Evolutionary conservation across 2,113 vertebrate genomes (phyloP), one percentile per base, ranked within the genome.

Genomic region (Spea bombifrons): DNA sequence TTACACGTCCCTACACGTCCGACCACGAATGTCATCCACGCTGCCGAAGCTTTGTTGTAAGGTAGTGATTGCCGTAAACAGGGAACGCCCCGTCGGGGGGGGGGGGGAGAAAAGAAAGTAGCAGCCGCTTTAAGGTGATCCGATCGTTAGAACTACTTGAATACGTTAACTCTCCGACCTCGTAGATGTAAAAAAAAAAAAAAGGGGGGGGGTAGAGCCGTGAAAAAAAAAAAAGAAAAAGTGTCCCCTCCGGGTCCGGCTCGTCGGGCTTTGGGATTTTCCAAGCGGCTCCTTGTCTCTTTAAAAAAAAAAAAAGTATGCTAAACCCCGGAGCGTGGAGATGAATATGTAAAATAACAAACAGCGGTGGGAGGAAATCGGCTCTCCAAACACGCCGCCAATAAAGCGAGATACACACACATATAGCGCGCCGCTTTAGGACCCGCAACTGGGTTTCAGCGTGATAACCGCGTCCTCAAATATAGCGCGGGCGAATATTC

Each of bases 301-400:
- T 78, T 78, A 78, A 78, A 77, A 30, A 30, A 30, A 30, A 30
- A 30, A 30, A 30, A 78, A 71, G 76, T 78, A 78, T 78, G 76
- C 69, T 78, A 78, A 78, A 78, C 76, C 47, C 30, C 69, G 8
- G 61, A 46, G 69, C 69, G 8, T 44, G 61, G 76, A 78, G 66
- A 78, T 78, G 76, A 78, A 78, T 78, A 78, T 78, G 76, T 78
- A 78, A 78, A 78, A 49, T 9, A 50, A 71, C 67, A 66, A 55
- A n/a, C 59, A 70, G 44, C 66, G 72, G 61, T 59, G 61, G 76
- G 61, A 65, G 76, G 76, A 78, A 72, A 72, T 78, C 76, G 55
- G 47, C 7, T 63, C 68, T 46, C 16, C n/a, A 10, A 71, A 69
- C 75, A 76, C 17, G 68, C 13, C 4, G 68, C 30, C 47, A 43